These are phyloP conservation scores for Arctia plantaginis DNA, from an alignment of 2,888 invertebrate species.

Conservation along the genomic window DNA sequence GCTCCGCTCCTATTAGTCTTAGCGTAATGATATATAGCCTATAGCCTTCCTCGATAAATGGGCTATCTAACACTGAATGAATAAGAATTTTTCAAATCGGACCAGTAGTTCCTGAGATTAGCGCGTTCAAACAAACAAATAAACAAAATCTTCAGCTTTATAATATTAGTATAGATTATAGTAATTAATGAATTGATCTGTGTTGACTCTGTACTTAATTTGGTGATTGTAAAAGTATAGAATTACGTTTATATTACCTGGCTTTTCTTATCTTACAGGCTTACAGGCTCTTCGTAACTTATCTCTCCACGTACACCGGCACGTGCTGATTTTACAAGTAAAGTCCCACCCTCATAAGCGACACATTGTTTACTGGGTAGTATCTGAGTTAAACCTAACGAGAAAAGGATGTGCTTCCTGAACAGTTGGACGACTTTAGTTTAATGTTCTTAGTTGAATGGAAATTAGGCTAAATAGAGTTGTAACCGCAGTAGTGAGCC, in stretches of 20 bases:
- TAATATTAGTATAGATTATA: too few species aligned
- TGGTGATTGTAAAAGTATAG: background rate
- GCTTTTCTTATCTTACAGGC: background rate
- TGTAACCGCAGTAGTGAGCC: background rate
- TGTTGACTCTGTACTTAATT: background rate
- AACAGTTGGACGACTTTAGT: background rate
- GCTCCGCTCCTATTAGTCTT: too few species aligned
- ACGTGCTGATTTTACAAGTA: background rate
- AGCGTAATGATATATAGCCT: too few species aligned
- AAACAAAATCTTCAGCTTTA: too few species aligned
- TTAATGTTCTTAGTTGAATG: background rate
- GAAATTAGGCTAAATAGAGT: background rate
- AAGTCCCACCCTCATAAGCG: background rate
- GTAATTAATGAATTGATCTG: background rate
- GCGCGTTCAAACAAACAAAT: too few species aligned
- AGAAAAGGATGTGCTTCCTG: background rate
- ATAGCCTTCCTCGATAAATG: too few species aligned
- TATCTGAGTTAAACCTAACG: background rate
- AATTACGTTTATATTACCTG: background rate
- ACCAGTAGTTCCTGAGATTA: too few species aligned
- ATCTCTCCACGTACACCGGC: background rate
- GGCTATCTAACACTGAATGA: too few species aligned
- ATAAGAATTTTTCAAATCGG: too few species aligned
- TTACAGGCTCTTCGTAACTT: background rate
- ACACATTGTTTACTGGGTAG: background rate